These are phyloP conservation scores for Sogatella furcifera DNA, from an alignment of 1,140 invertebrate species.

Conservation along the genomic window DNA sequence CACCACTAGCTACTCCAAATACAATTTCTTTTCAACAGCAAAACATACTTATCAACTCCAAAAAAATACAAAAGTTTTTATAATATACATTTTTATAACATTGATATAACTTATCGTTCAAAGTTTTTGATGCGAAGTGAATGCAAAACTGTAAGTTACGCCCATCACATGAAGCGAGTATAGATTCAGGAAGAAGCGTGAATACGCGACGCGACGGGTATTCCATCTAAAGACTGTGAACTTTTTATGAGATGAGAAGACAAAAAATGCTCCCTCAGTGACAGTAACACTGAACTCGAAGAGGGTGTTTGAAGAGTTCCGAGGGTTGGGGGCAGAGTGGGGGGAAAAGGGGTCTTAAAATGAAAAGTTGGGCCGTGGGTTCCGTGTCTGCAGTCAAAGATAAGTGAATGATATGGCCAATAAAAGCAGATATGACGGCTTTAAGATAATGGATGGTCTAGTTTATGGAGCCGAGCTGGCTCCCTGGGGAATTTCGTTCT, in stretches of 20 bases:
- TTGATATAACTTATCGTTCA: no score
- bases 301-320: not conserved
- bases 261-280: not conserved
- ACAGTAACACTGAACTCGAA: constrained; percentile 1
- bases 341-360: constrained; percentile 1
- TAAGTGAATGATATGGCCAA: constrained; percentile 13
- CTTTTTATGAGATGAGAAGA: not conserved
- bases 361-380: constrained; percentile 10
- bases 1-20: no score
- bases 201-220: not conserved
- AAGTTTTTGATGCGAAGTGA: no score
- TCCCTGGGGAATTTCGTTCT: no score
- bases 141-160: no score
- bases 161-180: not conserved
- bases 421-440: constrained; percentile 14
- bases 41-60: no score
- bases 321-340: not conserved
- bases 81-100: no score
- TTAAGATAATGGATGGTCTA: constrained; percentile 14
- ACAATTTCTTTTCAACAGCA: no score
- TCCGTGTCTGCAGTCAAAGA: constrained; percentile 12
- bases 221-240: not conserved
- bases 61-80: no score
- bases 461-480: constrained; percentile 4
- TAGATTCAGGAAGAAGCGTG: not conserved